Percentiles rank a stretch among this genome's conserved stretches.
phyloP scores from a whole-genome alignment of 2,888 invertebrate genomes.

The Athalia rosae region DNA sequence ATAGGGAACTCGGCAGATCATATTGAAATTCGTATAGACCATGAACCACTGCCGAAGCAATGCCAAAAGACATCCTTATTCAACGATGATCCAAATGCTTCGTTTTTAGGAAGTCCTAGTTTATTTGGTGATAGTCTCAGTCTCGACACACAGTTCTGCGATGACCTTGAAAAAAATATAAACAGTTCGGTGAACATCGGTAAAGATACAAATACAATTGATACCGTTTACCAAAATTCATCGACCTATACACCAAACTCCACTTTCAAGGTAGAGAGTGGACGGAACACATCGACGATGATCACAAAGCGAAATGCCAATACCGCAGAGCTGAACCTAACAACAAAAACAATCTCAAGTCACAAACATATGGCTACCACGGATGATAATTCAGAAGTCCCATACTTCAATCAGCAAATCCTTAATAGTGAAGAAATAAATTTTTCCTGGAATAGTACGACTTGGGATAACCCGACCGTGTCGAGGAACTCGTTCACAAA shows the following conservation, averaged over 20 bases:
- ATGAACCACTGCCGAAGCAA: conserved; percentile 18
- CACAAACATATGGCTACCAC: background rate
- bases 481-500: background rate
- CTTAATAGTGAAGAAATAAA: conserved; percentile 48
- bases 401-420: conserved; percentile 20
- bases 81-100: conserved; percentile 34
- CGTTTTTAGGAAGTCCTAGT: conserved; percentile 74
- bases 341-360: background rate
- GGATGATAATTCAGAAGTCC: background rate
- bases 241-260: background rate
- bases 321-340: conserved; percentile 50
- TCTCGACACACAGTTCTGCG: conserved; percentile 75
- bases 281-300: conserved; percentile 25
- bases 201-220: conserved; percentile 55
- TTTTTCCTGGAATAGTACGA: conserved; percentile 61
- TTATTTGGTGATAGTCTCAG: conserved; percentile 78
- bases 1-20: conserved; percentile 16
- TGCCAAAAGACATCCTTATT: background rate
- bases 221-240: conserved; percentile 9
- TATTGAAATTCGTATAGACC: background rate
- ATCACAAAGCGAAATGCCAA: conserved; percentile 45
- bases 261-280: background rate
- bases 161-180: conserved; percentile 73
- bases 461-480: conserved; percentile 60
- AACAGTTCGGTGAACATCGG: conserved; percentile 59